Conservation (phyloP, 2,888 invertebrate genomes). For the Himalopsyche tibetana region DNA sequence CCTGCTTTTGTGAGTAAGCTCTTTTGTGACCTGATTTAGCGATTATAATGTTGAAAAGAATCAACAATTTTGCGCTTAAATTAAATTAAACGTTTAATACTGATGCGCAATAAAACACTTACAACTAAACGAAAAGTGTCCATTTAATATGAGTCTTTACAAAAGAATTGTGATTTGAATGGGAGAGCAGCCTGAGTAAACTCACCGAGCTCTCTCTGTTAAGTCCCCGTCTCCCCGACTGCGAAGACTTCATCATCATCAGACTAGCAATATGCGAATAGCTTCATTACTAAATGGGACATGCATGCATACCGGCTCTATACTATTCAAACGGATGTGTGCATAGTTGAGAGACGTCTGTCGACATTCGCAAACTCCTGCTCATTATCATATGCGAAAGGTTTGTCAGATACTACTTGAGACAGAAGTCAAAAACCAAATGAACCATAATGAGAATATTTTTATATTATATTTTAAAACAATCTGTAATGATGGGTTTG, state of each 20-base stretch:
- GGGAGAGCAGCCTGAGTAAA: background rate
- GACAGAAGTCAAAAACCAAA: background rate
- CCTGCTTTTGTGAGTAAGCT: too few relatives aligned
- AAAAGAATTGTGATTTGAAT: background rate
- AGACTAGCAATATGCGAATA: conserved; percentile 55
- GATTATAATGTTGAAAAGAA: too few relatives aligned
- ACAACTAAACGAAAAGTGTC: too few relatives aligned
- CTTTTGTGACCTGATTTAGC: too few relatives aligned
- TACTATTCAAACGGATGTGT: background rate
- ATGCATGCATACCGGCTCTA: background rate
- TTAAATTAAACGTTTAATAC: too few relatives aligned
- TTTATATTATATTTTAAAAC: too few relatives aligned
- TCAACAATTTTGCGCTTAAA: too few relatives aligned
- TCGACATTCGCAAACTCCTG: conserved; percentile 9
- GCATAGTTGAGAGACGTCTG: conserved; percentile 4
- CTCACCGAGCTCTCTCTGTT: conserved; percentile 11
- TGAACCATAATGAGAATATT: too few relatives aligned
- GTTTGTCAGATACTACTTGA: conserved; percentile 19
- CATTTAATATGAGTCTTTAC: background rate
- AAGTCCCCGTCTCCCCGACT: background rate
- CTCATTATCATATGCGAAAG: conserved; percentile 51
- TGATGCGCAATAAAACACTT: too few relatives aligned
- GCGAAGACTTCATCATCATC: conserved; percentile 44
- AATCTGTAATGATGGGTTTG: too few relatives aligned
- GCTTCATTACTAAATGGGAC: conserved; percentile 62